phyloP scores from a whole-genome alignment of 2,113 vertebrate genomes.

The Candoia aspera region DNA sequence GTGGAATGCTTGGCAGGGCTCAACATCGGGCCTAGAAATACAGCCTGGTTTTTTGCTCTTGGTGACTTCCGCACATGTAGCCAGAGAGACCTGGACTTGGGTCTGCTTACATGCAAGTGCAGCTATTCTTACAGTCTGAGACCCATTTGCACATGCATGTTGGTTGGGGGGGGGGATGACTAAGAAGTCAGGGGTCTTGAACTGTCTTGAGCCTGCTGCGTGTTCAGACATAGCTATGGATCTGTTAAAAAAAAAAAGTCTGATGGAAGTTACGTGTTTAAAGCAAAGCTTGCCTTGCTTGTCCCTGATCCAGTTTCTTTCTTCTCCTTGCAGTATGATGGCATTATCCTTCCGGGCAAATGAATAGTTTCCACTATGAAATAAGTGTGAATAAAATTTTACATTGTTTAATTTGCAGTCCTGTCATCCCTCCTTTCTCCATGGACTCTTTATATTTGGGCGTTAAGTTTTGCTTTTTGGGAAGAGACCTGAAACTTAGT shows the following conservation, averaged over 20 bases:
- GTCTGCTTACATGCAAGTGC: too few relatives aligned
- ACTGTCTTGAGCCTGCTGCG: not conserved
- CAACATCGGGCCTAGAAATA: too few relatives aligned
- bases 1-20: too few relatives aligned
- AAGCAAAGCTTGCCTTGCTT: not conserved
- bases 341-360: constrained; percentile 98
- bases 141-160: not conserved
- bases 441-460: not conserved
- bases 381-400: constrained; percentile 76
- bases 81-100: too few relatives aligned
- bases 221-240: not conserved
- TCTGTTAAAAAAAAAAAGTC: not conserved
- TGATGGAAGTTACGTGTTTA: not conserved
- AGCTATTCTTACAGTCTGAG: too few relatives aligned
- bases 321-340: constrained; percentile 87
- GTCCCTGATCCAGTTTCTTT: constrained; percentile 16
- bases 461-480: not conserved
- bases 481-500: not conserved
- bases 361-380: constrained; percentile 77
- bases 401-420: constrained; percentile 44
- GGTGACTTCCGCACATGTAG: too few relatives aligned
- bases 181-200: not conserved
- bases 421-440: constrained; percentile 53
- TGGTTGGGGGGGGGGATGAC: not conserved
- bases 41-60: too few relatives aligned